Conservation (phyloP, 2,888 invertebrate genomes). For the Phoenoteleia sp. region DNA sequence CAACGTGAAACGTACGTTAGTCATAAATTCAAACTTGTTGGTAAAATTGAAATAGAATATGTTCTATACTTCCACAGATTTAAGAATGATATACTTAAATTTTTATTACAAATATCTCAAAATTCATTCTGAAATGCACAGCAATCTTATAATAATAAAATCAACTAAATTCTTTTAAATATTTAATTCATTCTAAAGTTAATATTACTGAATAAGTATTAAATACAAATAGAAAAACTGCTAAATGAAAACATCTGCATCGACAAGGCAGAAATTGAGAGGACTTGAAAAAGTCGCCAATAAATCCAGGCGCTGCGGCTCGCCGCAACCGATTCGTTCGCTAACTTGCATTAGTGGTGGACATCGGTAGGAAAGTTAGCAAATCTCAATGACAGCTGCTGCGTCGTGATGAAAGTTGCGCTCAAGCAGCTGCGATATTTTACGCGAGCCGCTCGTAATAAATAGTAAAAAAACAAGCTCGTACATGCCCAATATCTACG, state of each 20-base stretch:
- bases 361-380: conserved; percentile 34
- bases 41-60: no score
- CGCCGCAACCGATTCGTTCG: conserved; percentile 17
- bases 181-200: no score
- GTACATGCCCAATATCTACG: conserved; percentile 25
- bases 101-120: no score
- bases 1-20: no score
- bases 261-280: not conserved
- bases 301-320: not conserved
- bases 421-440: conserved; percentile 24
- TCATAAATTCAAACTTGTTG: no score
- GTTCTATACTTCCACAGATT: no score
- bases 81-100: no score
- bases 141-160: no score
- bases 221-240: no score
- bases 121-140: no score
- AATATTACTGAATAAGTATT: no score
- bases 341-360: conserved; percentile 22
- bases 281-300: conserved; percentile 10
- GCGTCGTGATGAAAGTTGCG: conserved; percentile 13
- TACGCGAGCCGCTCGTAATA: conserved; percentile 27
- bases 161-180: no score
- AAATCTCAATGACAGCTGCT: conserved; percentile 35
- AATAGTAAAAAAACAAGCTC: conserved; percentile 19
- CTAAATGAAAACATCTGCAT: not conserved